These are phyloP conservation scores for Sapajus apella DNA, from an alignment of 2,113 vertebrate species.

Conservation along the genomic window DNA sequence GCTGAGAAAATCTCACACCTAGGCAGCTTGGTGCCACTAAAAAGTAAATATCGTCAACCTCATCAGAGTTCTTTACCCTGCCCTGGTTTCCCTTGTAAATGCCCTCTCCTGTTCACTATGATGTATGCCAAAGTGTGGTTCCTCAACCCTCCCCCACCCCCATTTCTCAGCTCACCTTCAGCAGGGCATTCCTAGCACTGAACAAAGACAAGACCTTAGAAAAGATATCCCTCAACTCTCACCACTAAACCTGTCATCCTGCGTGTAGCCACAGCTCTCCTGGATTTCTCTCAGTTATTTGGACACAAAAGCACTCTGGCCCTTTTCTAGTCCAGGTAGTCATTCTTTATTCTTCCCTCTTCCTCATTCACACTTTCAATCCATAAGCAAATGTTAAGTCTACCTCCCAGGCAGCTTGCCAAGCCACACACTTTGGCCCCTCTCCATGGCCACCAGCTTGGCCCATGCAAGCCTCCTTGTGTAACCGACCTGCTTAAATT, in stretches of 20 bases:
- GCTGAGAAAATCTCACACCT: not conserved
- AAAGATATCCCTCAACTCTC: not conserved
- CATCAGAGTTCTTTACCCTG: not conserved
- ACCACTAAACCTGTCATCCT: not conserved
- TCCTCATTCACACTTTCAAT: not conserved
- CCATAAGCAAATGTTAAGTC: not conserved
- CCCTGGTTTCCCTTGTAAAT: slow-evolving; percentile 9
- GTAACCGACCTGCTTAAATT: not conserved
- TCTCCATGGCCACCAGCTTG: not conserved
- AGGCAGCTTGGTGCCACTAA: not conserved
- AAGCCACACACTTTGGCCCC: not conserved
- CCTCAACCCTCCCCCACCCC: too few species aligned
- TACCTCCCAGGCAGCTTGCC: not conserved
- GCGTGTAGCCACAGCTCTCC: not conserved
- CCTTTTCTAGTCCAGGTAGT: not conserved
- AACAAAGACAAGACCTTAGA: not conserved
- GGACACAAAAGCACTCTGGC: not conserved
- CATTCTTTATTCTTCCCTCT: not conserved
- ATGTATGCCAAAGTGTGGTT: not conserved
- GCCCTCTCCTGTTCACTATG: not conserved
- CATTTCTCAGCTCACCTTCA: not conserved
- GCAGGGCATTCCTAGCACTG: not conserved
- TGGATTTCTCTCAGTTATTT: not conserved
- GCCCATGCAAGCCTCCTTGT: not conserved
- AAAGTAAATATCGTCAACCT: not conserved